phyloP scores from a whole-genome alignment of 2,888 invertebrate genomes.

The Micoletzkya japonica region DNA sequence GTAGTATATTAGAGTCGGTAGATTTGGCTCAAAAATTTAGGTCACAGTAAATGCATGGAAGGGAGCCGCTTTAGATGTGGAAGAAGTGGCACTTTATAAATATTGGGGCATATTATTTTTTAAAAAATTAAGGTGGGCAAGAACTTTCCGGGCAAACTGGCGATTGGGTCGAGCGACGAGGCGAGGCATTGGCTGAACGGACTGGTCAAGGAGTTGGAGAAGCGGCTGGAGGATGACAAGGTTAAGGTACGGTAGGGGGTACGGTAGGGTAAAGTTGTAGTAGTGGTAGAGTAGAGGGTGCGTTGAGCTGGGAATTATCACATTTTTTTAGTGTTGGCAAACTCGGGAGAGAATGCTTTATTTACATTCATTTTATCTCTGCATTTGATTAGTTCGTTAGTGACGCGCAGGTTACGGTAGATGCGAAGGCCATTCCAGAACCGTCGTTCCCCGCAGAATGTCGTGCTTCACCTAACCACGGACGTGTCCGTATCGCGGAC shows the following conservation, averaged over 20 bases:
- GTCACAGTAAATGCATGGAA: too few relatives aligned
- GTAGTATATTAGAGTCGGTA: background rate
- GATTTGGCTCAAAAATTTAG: too few relatives aligned
- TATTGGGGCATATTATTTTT: background rate
- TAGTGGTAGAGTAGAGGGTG: background rate
- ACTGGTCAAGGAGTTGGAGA: constrained; percentile 77
- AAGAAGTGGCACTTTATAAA: too few relatives aligned
- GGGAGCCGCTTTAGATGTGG: too few relatives aligned
- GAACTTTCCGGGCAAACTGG: constrained; percentile 82
- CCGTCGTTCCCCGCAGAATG: constrained; percentile 13
- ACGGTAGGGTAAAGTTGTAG: background rate
- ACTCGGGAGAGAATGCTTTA: too few relatives aligned
- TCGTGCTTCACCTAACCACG: constrained; percentile 20
- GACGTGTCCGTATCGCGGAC: constrained; percentile 13
- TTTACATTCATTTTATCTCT: too few relatives aligned
- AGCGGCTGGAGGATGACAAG: constrained; percentile 41
- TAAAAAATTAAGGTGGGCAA: constrained; percentile 70
- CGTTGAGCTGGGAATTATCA: too few relatives aligned
- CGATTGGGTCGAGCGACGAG: constrained; percentile 72
- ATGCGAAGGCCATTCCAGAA: constrained; percentile 2
- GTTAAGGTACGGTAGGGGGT: constrained; percentile 25
- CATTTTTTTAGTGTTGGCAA: too few relatives aligned
- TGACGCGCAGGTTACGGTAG: too few relatives aligned
- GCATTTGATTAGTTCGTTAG: too few relatives aligned
- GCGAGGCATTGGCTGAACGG: constrained; percentile 79